Conservation (phyloP, 2,797 vertebrate genomes). For the Myoxocephalus aenaeus region DNA sequence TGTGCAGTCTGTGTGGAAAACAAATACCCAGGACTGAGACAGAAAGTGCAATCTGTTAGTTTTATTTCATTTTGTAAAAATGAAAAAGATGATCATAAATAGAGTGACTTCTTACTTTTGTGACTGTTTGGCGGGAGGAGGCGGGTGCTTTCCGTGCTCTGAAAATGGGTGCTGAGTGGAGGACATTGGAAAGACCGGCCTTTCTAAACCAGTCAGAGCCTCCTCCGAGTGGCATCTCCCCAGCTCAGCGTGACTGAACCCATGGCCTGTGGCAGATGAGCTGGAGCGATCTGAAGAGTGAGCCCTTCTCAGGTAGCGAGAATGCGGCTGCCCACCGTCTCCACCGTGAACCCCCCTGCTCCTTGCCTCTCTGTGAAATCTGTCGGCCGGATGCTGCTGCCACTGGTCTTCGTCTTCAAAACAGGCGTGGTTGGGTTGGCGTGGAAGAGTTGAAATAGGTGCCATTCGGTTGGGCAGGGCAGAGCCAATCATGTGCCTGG, state of each 20-base stretch:
- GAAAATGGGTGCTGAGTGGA: conserved; percentile 81
- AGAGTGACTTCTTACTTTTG: conserved; percentile 83
- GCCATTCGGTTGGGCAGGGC: conserved; percentile 92
- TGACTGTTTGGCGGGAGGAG: conserved; percentile 88
- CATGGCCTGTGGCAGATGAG: conserved; percentile 66
- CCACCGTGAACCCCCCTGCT: conserved; percentile 70
- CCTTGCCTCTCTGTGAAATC: conserved; percentile 73
- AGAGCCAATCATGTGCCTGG: conserved; percentile 86
- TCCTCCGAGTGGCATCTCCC: conserved; percentile 93
- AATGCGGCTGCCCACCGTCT: conserved; percentile 86
- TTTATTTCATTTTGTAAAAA: background rate
- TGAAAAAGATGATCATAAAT: background rate
- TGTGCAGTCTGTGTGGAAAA: conserved; percentile 79
- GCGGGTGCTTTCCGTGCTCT: conserved; percentile 82
- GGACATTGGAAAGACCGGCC: conserved; percentile 74
- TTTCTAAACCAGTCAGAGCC: conserved; percentile 80
- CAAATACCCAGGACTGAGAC: conserved; percentile 84
- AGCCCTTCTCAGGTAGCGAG: conserved; percentile 92
- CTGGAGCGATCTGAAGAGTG: conserved; percentile 92
- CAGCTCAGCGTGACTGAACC: conserved; percentile 56
- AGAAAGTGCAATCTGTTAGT: conserved; percentile 32
- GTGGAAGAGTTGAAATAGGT: conserved; percentile 83
- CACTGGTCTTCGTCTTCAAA: conserved; percentile 82
- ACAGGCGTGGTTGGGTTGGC: conserved; percentile 71
- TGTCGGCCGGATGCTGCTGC: conserved; percentile 78